These are phyloP conservation scores for Silurus asotus DNA, from an alignment of 2,113 vertebrate genomes.

Conservation along the genomic window DNA sequence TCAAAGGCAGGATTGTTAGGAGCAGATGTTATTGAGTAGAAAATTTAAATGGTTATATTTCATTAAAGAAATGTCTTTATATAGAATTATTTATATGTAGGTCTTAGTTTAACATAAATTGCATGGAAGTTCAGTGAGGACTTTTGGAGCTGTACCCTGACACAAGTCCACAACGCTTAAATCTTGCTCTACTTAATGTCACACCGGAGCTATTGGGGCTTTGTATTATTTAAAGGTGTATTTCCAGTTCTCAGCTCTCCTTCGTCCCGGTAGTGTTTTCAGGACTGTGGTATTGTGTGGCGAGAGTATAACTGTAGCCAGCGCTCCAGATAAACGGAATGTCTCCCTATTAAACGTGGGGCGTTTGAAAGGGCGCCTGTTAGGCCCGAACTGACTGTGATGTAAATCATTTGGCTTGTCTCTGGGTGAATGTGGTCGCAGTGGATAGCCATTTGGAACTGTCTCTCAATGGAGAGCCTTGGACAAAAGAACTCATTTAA, in stretches of 20 bases:
- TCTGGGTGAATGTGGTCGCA: constrained; percentile 67
- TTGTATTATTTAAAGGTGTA: constrained; percentile 2
- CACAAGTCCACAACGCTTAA: constrained; percentile 8
- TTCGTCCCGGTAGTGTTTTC: constrained; percentile 20
- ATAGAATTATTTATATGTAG: neutral
- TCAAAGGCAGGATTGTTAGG: neutral
- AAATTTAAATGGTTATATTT: neutral
- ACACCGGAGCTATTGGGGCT: constrained; percentile 1
- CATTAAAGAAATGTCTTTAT: neutral
- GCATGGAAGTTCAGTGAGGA: neutral
- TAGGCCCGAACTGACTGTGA: constrained; percentile 62
- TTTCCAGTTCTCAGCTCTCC: constrained; percentile 20
- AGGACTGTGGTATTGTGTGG: constrained; percentile 17
- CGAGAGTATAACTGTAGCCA: constrained; percentile 35
- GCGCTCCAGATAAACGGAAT: constrained; percentile 49
- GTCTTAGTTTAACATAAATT: neutral
- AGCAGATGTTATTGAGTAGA: constrained; percentile 3
- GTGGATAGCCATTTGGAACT: constrained; percentile 71
- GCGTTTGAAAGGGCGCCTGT: constrained; percentile 54
- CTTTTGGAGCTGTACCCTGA: neutral
- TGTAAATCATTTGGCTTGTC: constrained; percentile 66
- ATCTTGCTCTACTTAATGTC: neutral
- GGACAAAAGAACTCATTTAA: constrained; percentile 78
- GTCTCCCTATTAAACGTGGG: constrained; percentile 46
- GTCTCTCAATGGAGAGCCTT: constrained; percentile 67